Conservation (phyloP, 2,113 vertebrate species). For the Bufo gargarizans region DNA sequence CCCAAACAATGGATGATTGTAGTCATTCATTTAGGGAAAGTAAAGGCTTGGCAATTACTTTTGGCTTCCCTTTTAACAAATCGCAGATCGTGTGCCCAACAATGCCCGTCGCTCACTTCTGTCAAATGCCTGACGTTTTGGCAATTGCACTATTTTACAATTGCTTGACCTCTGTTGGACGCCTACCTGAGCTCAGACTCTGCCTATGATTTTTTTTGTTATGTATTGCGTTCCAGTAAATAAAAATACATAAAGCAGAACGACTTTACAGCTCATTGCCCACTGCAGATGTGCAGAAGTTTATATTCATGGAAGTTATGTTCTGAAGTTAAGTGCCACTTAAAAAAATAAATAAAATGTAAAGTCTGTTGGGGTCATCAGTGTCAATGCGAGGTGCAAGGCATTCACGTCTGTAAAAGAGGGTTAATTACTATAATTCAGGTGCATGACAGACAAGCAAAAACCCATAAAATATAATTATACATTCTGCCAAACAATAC, state of each 20-base stretch:
- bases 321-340: background rate
- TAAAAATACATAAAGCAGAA: conserved; percentile 10
- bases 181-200: background rate
- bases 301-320: conserved; percentile 33
- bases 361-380: background rate
- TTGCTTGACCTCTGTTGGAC: conserved; percentile 8
- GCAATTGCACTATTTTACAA: conserved; percentile 21
- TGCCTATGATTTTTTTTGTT: conserved; percentile 30
- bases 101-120: conserved; percentile 25
- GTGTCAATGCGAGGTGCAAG: background rate
- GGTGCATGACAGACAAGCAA: background rate
- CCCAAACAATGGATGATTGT: background rate
- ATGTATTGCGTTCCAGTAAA: background rate
- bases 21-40: conserved; percentile 4
- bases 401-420: background rate
- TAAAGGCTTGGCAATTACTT: conserved; percentile 15
- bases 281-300: background rate
- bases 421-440: background rate
- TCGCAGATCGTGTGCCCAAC: conserved; percentile 9
- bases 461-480: background rate
- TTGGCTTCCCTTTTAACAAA: conserved; percentile 30
- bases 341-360: conserved; percentile 17
- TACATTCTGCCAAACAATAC: background rate
- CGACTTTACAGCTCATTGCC: conserved; percentile 19
- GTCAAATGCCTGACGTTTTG: conserved; percentile 16